Evolutionary conservation across 2,797 vertebrate genomes (phyloP).

Genomic region (Chiroxiphia lanceolata): DNA sequence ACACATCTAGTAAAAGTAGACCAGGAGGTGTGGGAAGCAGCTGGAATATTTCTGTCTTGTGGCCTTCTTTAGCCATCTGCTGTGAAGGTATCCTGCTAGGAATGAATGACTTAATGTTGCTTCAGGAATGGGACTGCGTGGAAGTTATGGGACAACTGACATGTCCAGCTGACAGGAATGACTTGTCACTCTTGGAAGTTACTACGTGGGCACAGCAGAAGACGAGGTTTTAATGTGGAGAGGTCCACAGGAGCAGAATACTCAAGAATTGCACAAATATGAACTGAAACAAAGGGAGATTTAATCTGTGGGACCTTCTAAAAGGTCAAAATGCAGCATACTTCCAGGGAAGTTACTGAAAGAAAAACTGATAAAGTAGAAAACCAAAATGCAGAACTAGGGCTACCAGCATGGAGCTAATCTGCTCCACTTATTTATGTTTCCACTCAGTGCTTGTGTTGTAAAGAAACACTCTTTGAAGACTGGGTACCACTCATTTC

Average conservation of each 20-base stretch:
- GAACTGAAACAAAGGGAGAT: background rate
- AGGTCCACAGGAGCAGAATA: background rate
- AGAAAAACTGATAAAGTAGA: background rate
- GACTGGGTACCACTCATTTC: background rate
- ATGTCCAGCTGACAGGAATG: background rate
- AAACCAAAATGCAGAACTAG: background rate
- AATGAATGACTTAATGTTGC: background rate
- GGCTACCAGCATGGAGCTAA: background rate
- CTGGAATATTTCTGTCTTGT: background rate
- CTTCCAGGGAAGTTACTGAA: background rate
- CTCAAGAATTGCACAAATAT: background rate
- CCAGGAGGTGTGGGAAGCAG: background rate
- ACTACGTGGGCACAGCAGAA: background rate
- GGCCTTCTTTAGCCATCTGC: background rate
- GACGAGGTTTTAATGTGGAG: background rate
- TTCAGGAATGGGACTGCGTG: background rate
- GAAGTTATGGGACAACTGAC: background rate
- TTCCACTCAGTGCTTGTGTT: slow-evolving; percentile 55
- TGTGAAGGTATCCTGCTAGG: background rate
- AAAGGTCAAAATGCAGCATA: background rate
- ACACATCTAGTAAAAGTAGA: background rate
- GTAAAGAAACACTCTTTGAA: slow-evolving; percentile 34
- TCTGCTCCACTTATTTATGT: slow-evolving; percentile 58
- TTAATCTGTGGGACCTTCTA: background rate
- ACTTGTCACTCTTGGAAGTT: background rate